Conservation (phyloP, 2,797 vertebrate genomes). For the Neoniphon sammara region DNA sequence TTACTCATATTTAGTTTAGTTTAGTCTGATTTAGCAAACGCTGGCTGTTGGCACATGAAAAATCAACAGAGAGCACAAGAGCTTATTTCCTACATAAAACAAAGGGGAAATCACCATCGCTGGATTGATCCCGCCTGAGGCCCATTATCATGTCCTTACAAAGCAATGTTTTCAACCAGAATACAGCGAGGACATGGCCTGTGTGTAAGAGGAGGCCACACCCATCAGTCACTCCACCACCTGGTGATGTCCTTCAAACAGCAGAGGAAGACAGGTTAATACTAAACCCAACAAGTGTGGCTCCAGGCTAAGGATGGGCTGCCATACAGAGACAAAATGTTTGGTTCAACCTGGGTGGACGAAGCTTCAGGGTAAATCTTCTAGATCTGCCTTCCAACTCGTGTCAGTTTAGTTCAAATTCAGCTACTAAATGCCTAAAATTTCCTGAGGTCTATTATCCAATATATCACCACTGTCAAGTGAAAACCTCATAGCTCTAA, state of each 20-base stretch:
- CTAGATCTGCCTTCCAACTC: background rate
- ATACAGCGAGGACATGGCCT: constrained; percentile 49
- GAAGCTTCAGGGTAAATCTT: constrained; percentile 12
- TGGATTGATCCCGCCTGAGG: constrained; percentile 35
- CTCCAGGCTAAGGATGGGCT: constrained; percentile 62
- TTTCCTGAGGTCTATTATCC: too few species aligned
- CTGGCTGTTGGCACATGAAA: constrained; percentile 11
- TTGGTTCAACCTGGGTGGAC: constrained; percentile 10
- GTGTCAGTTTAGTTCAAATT: constrained; percentile 6
- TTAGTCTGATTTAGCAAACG: constrained; percentile 1
- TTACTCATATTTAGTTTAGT: background rate
- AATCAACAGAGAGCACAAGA: constrained; percentile 21
- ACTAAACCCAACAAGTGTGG: constrained; percentile 57
- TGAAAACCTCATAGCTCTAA: too few species aligned
- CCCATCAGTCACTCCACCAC: constrained; percentile 67
- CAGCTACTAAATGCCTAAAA: too few species aligned
- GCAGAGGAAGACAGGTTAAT: constrained; percentile 53
- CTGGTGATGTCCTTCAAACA: constrained; percentile 64
- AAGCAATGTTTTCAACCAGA: constrained; percentile 40
- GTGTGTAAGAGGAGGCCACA: constrained; percentile 34
- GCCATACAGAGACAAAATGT: constrained; percentile 30
- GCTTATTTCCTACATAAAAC: background rate
- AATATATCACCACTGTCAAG: too few species aligned
- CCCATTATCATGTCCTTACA: constrained; percentile 45
- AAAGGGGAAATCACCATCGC: constrained; percentile 37